Base-by-base conservation (phyloP, 2,888 invertebrate species). In the Drosophila seclusa region DNA sequence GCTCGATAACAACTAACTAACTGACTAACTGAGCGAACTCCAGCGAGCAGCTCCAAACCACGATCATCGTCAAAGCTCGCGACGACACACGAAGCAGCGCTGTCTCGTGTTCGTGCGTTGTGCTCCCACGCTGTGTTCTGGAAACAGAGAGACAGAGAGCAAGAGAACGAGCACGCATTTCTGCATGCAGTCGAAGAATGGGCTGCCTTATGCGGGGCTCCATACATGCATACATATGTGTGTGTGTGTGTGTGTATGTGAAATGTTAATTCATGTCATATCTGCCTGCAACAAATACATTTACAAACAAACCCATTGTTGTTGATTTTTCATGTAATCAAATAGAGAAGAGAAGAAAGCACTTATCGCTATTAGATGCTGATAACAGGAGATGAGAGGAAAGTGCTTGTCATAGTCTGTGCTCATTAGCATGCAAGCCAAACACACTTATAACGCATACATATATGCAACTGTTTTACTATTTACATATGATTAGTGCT, bases 1-100 rank as follows among this genome's bases (percentile, higher is more conserved):
- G 78, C 78, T 91, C 89, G 75, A 84, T 83, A 87, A 76, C 84
- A 71, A 90, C 81, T 90, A 75, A 80, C 64, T 65, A 61, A 40
- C 64, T 65, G 58, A 40, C 60, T 49, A 21, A 16, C 57, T 55
- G 66, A 71, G 60, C 58, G 66, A 71, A 63, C 58, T 81, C 55
- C 69, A 64, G 71, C 69, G 27, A 68, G 59, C 67, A 66, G 68
- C 49, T 59, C 21, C 57, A 49, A 29, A 58, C 58, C n/a, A 31
- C 64, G 65, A 74, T 65, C 75, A 67, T 52, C 77, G 72, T 62
- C 68, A 63, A 75, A 64, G 65, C 52, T 66, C 52, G 77, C 53
- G 68, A 68, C 62, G 31, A 34, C 32, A 53, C n/a, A 27, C 48
- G 53, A 38, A 45, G 45, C 24, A 31, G 57, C 49, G 66, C 52